phyloP scores from a whole-genome alignment of 2,797 vertebrate genomes.

The Urophycis tenuis region DNA sequence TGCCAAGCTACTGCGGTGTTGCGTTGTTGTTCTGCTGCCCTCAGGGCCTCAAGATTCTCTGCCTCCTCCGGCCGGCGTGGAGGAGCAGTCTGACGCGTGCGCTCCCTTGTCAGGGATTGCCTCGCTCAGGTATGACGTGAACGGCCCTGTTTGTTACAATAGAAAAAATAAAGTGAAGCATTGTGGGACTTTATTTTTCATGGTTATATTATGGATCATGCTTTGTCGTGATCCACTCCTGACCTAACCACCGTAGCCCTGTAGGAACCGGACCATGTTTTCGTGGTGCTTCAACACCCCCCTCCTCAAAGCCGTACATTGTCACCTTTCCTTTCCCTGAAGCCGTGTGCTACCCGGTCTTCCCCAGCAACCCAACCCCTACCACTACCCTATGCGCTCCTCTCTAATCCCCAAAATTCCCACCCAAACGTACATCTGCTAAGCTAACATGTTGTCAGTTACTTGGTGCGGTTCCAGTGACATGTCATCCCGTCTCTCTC shows the following conservation, averaged over 20 bases:
- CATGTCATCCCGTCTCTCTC: slow-evolving; percentile 55
- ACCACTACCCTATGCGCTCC: background rate
- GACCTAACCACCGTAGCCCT: background rate
- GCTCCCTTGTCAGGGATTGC: background rate
- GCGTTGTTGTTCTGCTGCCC: background rate
- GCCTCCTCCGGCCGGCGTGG: background rate
- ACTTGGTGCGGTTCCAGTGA: slow-evolving; percentile 37
- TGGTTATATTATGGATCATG: background rate
- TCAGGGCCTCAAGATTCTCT: background rate
- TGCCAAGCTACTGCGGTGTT: slow-evolving; percentile 2
- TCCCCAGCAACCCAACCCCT: background rate
- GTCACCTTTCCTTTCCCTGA: background rate
- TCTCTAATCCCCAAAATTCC: background rate
- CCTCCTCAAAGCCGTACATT: background rate
- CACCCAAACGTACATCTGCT: background rate
- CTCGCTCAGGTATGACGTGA: background rate
- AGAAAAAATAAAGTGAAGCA: too few relatives aligned
- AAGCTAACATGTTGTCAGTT: slow-evolving; percentile 1
- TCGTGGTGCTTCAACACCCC: background rate
- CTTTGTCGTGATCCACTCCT: background rate
- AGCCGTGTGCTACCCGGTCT: background rate
- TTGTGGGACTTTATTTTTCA: background rate
- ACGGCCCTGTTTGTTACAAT: background rate
- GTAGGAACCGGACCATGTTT: background rate
- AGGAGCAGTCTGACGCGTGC: background rate